These are phyloP conservation scores for Siniperca knerii DNA, from an alignment of 2,113 vertebrate genomes.

Conservation along the genomic window DNA sequence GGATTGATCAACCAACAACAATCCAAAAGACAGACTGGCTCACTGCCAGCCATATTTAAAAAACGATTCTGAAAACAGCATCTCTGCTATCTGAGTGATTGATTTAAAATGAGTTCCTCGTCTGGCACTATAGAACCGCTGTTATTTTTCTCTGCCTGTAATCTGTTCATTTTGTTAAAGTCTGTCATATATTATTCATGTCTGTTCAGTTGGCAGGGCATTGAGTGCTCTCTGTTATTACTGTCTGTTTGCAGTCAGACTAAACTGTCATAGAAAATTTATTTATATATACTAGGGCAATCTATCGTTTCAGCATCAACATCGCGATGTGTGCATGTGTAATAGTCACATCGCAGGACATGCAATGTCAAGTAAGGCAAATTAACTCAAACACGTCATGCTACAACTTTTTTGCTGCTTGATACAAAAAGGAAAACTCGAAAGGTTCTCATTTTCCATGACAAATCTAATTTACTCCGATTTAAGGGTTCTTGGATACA, in stretches of 20 bases:
- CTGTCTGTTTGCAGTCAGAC: conserved; percentile 41
- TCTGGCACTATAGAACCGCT: conserved; percentile 35
- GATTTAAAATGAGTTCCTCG: conserved; percentile 30
- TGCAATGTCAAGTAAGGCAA: too few species aligned
- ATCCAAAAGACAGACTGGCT: not conserved
- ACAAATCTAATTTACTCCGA: too few species aligned
- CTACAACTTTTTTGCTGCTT: too few species aligned
- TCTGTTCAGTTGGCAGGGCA: conserved; percentile 33
- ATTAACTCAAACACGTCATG: too few species aligned
- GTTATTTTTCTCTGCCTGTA: conserved; percentile 42
- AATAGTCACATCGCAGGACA: too few species aligned
- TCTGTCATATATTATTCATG: conserved; percentile 39
- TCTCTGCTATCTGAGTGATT: conserved; percentile 30
- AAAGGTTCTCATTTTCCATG: too few species aligned
- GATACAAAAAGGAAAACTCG: too few species aligned
- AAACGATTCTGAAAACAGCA: conserved; percentile 18
- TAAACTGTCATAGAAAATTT: conserved; percentile 30
- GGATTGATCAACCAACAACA: not conserved
- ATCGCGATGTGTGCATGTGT: too few species aligned
- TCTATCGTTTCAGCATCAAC: too few species aligned
- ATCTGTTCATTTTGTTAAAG: conserved; percentile 41
- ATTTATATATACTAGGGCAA: not conserved
- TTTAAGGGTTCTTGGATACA: too few species aligned
- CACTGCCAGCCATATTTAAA: not conserved
- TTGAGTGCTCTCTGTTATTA: conserved; percentile 29